Conservation (phyloP, 2,113 vertebrate species). For the Anhinga rufa region DNA sequence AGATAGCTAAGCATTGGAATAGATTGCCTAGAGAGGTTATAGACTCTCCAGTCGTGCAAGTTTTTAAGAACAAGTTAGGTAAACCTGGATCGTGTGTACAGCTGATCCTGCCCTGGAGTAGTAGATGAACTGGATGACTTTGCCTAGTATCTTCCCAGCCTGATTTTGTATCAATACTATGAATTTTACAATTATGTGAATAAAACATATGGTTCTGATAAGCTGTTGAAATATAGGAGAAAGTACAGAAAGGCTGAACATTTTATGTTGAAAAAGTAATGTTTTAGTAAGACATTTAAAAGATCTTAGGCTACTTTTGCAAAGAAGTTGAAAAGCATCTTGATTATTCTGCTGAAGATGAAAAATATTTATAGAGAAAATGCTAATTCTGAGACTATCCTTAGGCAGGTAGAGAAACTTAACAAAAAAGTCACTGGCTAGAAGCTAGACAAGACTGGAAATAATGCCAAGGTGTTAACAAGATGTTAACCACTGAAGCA, state of each 20-base stretch:
- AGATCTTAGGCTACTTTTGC: background rate
- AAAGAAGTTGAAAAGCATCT: background rate
- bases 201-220: background rate
- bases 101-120: background rate
- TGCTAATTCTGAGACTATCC: background rate
- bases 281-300: background rate
- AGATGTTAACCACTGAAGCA: background rate
- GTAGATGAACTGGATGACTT: background rate
- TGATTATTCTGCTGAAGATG: background rate
- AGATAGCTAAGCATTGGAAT: background rate
- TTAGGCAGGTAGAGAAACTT: background rate
- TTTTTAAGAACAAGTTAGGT: background rate
- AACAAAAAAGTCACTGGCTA: background rate
- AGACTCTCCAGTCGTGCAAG: background rate
- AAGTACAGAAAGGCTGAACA: background rate
- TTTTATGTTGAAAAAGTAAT: background rate
- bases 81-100: background rate
- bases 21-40: background rate
- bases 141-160: background rate
- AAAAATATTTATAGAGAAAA: background rate
- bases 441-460: background rate
- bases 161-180: background rate
- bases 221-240: background rate
- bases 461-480: background rate
- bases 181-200: background rate